Base-by-base conservation (phyloP, 2,797 vertebrate genomes). In the Ctenopoma kingsleyae region DNA sequence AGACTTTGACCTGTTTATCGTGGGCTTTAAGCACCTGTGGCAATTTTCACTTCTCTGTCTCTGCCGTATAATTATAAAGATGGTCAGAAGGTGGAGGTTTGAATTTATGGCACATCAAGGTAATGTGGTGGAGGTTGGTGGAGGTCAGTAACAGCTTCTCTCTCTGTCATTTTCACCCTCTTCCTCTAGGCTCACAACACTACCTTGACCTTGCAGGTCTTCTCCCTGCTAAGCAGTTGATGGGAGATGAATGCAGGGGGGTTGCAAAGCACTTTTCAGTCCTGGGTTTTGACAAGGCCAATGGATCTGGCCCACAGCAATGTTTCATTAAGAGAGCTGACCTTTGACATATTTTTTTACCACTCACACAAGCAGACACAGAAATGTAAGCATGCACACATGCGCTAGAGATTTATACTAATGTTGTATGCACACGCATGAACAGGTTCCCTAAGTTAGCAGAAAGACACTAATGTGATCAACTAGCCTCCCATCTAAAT, bases 281-380 rank as follows among this genome's bases (percentile, higher is more conserved):
- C 61, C 80, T 56, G 55, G 59, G 8, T 77, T 87, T 83, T 84
- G 69, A 87, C 84, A 88, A 89, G 88, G 82, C 74, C 74, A 54
- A 57, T 70, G 59, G 68, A 69, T 60, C 43, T 83, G 74, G 46
- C 59, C 80, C 55, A 36, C 4, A 15, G 62, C 27, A 2, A 69
- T 71, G 65, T 80, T 86, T 85, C 64, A 86, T 79, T 85, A 81
- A 71, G 64, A 47, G 51, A 55, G n/a, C 41, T 59, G 69, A 87
- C 83, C 81, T 80, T 55, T 87, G 78, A 83, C 76, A 70, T 40
- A 10, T 59, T 53, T 62, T 65, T 81, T 68, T 32, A 72, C 15
- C 23, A 44, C 49, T 59, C 60, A 55, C 38, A 54, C 13, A 59
- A 41, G 22, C 68, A 57, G 49, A 49, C 52, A 52, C 57, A 69